These are phyloP conservation scores for Cerceris rybyensis DNA, from an alignment of 2,888 invertebrate genomes.

Conservation along the genomic window DNA sequence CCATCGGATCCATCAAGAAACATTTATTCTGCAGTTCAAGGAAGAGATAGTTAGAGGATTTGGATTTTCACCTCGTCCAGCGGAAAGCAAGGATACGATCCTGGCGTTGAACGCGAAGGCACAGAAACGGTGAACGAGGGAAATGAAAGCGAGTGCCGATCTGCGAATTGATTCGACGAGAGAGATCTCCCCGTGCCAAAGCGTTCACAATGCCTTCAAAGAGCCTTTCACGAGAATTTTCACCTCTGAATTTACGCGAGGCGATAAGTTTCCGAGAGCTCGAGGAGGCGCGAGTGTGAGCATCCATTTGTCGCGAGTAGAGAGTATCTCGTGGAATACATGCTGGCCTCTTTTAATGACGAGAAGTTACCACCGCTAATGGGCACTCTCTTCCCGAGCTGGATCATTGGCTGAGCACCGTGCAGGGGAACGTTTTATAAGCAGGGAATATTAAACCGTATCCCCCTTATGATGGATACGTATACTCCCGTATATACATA, in stretches of 20 bases:
- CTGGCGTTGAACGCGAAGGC: slow-evolving; percentile 36
- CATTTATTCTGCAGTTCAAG: too few species aligned
- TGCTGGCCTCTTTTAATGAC: slow-evolving; percentile 32
- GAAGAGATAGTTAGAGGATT: not conserved
- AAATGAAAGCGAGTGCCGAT: slow-evolving; percentile 60
- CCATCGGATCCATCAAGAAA: too few species aligned
- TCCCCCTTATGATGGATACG: not conserved
- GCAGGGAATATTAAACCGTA: slow-evolving; percentile 46
- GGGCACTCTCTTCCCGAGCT: slow-evolving; percentile 34
- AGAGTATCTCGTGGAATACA: slow-evolving; percentile 25
- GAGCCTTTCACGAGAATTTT: slow-evolving; percentile 58
- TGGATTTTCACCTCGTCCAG: not conserved
- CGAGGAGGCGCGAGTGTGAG: slow-evolving; percentile 25
- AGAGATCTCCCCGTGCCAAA: slow-evolving; percentile 21
- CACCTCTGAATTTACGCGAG: slow-evolving; percentile 54
- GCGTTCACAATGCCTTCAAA: slow-evolving; percentile 51
- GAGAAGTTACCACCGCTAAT: slow-evolving; percentile 45
- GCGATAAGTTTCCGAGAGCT: slow-evolving; percentile 43
- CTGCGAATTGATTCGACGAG: slow-evolving; percentile 62
- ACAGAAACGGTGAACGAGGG: slow-evolving; percentile 40
- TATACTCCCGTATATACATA: not conserved
- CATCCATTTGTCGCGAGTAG: slow-evolving; percentile 50
- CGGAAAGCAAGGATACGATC: slow-evolving; percentile 31
- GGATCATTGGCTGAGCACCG: slow-evolving; percentile 40
- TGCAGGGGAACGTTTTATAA: slow-evolving; percentile 36